Percentiles rank a stretch among this genome's conserved stretches.
Conservation (phyloP, 2,797 vertebrate genomes). For the Sylvia borin region DNA sequence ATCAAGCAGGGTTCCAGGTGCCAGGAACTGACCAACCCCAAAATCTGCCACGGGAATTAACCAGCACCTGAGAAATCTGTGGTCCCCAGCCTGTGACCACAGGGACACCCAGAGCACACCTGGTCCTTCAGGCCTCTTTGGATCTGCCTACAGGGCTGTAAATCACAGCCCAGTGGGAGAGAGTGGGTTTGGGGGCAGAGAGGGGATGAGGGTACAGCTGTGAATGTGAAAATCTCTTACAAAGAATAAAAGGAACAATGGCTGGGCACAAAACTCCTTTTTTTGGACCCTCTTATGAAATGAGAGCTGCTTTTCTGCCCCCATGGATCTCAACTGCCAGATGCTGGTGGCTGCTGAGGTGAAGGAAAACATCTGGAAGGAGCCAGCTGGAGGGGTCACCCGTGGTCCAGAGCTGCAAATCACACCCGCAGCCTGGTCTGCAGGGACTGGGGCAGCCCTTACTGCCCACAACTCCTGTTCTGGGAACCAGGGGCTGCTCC, state of each 20-base stretch:
- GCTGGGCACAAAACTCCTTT: not conserved
- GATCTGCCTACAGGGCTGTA: too few species aligned
- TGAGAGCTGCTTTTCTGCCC: not conserved
- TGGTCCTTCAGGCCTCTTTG: not conserved
- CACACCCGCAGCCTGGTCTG: not conserved
- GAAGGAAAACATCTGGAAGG: not conserved
- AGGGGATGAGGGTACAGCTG: not conserved
- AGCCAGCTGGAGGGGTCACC: not conserved
- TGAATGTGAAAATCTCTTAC: fast-evolving
- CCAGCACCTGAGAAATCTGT: not conserved
- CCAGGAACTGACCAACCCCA: not conserved
- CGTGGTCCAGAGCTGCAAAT: not conserved
- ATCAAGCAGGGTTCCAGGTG: not conserved
- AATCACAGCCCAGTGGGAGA: not conserved
- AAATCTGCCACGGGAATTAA: fast-evolving
- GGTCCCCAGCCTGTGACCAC: not conserved
- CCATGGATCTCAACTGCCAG: not conserved
- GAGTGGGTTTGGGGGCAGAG: not conserved
- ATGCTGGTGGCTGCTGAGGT: not conserved
- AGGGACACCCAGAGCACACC: not conserved
- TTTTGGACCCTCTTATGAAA: not conserved
- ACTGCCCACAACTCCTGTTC: not conserved
- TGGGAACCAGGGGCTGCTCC: not conserved
- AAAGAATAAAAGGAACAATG: not conserved
- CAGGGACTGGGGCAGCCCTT: not conserved